Conservation (phyloP, 2,888 invertebrate genomes). For the Archaeoteleia sp. region DNA sequence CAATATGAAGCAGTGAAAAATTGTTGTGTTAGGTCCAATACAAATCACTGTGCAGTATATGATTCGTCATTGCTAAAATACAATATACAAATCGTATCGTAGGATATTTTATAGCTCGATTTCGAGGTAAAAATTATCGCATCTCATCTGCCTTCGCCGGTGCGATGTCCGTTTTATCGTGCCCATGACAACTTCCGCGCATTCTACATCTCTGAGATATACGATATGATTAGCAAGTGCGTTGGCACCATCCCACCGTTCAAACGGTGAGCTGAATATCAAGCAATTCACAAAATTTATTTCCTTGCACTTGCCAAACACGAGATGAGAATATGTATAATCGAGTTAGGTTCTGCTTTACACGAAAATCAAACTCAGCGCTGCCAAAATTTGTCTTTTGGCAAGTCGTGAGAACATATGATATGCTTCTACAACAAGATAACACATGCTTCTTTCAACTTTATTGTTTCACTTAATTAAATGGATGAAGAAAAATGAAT, state of each 20-base stretch:
- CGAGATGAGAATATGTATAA: background rate
- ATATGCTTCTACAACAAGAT: no score
- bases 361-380: background rate
- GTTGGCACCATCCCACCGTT: constrained; percentile 8
- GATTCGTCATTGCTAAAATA: no score
- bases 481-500: no score
- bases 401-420: no score
- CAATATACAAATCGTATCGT: no score
- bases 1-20: no score
- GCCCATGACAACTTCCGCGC: background rate
- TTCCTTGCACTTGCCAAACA: background rate
- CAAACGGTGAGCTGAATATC: constrained; percentile 3
- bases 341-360: constrained; percentile 2
- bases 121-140: background rate
- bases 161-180: constrained; percentile 1
- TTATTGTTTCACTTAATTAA: no score
- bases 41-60: no score
- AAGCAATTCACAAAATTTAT: constrained; percentile 4
- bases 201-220: background rate
- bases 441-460: no score
- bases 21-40: no score
- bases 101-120: background rate
- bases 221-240: constrained; percentile 4
- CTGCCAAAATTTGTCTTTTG: background rate
- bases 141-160: background rate